Percentiles rank a stretch among this genome's conserved stretches.
Evolutionary conservation across 30 jellyfish, hydroid and myxozoan genomes (phyloP).

Genomic region (Aurelia coerulea): DNA sequence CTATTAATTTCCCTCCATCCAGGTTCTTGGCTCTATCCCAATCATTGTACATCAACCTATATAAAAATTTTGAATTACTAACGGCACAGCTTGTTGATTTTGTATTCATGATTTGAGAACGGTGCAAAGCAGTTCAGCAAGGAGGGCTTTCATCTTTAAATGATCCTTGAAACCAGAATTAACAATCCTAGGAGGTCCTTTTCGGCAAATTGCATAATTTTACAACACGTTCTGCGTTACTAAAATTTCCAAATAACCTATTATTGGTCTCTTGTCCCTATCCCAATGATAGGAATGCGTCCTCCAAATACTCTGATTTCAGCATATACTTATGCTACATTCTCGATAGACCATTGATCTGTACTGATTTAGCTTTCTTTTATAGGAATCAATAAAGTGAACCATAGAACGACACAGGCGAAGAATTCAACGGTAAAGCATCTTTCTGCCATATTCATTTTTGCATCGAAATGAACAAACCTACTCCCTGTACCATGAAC

Average conservation of each 20-base stretch:
- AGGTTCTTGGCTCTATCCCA: background rate
- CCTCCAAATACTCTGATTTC: background rate
- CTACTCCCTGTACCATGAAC: background rate
- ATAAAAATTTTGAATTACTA: background rate
- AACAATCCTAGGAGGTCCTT: background rate
- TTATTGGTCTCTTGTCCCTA: background rate
- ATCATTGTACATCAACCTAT: background rate
- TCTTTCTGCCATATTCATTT: background rate
- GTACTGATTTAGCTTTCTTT: background rate
- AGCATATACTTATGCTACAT: background rate
- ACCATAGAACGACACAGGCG: slow-evolving; percentile 16
- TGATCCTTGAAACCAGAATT: background rate
- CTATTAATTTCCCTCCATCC: background rate
- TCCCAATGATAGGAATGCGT: background rate
- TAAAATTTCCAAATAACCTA: background rate
- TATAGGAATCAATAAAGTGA: slow-evolving; percentile 5
- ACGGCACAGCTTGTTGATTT: background rate
- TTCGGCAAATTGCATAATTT: background rate
- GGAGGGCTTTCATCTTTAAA: background rate
- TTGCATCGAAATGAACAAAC: background rate
- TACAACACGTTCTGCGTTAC: background rate
- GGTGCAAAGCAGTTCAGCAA: background rate
- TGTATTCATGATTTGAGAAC: background rate
- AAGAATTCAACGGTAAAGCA: slow-evolving; percentile 1
- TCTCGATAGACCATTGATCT: background rate